These are phyloP conservation scores for Noctua janthe DNA, from an alignment of 2,888 invertebrate genomes.

Conservation along the genomic window DNA sequence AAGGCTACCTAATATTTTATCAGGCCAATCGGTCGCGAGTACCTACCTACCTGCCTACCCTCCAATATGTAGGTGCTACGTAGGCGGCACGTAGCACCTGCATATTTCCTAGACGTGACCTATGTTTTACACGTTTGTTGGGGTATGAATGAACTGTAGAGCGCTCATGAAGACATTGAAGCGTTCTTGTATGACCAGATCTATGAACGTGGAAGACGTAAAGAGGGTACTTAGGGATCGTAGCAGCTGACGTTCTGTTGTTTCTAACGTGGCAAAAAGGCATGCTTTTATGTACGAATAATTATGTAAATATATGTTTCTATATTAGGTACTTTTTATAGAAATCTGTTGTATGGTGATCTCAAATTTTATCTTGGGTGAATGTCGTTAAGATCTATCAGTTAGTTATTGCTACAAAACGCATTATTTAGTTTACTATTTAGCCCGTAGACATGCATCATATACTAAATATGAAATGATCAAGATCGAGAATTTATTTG, in stretches of 20 bases:
- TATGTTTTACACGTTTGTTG: slow-evolving; percentile 16
- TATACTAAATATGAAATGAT: neutral
- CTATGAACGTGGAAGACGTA: neutral
- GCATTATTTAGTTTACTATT: neutral
- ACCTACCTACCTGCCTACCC: slow-evolving; percentile 6
- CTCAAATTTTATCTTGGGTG: no score
- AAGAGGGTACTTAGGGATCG: neutral
- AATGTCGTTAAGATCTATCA: no score
- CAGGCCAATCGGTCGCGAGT: slow-evolving; percentile 47
- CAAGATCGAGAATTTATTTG: neutral
- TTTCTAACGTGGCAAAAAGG: no score
- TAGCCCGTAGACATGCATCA: neutral
- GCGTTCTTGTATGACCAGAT: neutral
- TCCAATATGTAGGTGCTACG: slow-evolving; percentile 31
- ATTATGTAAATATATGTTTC: no score
- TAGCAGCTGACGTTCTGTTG: neutral
- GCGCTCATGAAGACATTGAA: neutral
- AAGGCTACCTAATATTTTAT: slow-evolving; percentile 53
- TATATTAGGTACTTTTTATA: no score
- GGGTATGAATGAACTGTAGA: slow-evolving; percentile 15
- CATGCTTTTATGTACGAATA: no score
- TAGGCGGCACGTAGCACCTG: slow-evolving; percentile 40
- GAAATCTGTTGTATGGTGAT: no score
- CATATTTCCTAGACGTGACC: slow-evolving; percentile 62
- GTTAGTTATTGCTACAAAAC: neutral